Base-by-base conservation (phyloP, 1,140 invertebrate species). In the Sarcophaga peregrina region DNA sequence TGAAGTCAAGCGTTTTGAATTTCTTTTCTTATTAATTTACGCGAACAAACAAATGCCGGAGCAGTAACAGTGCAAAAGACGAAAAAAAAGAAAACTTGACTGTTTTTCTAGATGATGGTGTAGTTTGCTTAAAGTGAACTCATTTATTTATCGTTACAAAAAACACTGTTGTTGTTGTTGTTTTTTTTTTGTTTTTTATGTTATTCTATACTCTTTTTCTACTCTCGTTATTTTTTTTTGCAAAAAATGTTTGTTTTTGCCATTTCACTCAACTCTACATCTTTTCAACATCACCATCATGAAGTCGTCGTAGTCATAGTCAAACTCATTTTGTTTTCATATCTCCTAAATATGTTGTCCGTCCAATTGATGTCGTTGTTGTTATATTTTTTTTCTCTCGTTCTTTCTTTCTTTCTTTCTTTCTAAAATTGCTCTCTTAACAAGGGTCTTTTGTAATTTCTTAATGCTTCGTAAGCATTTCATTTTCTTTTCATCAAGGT, bases 401-500 rank as follows among this genome's bases (percentile, higher is more conserved):
- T n/a, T 80, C 20, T 45, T 6, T 8, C 9, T 37, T 50, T 58
- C 52, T 13, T 37, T 50, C 78, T 50, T 52, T 37, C 25, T 37
- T 37, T 37, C 25, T 37, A 4, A 37, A 37, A 37, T 37, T 37
- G 25, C 25, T 37, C 25, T 37, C 25, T 7, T 68, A 68, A 68
- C 62, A 68, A 20, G 62, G 78, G 45, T 80, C 48, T 76, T 47
- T 76, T 80, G 78, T 81, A 81, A 80, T 80, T 48, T 80, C 58
- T 54, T 81, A 81, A 81, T 81, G 80, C 80, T 81, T 81, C 80
- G 80, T 58, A 54, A 81, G 80, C 48, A 81, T 81, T 81, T 54
- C 80, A 81, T 81, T 58, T 46, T 81, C 52, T 54, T 81, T 81
- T 46, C 81, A 72, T 88, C 87, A 88, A 88, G 87, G 87, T 88